Percentiles rank a stretch among this genome's conserved stretches.
Conservation (phyloP, 2,888 invertebrate genomes). For the Rugalucina vietnamica region DNA sequence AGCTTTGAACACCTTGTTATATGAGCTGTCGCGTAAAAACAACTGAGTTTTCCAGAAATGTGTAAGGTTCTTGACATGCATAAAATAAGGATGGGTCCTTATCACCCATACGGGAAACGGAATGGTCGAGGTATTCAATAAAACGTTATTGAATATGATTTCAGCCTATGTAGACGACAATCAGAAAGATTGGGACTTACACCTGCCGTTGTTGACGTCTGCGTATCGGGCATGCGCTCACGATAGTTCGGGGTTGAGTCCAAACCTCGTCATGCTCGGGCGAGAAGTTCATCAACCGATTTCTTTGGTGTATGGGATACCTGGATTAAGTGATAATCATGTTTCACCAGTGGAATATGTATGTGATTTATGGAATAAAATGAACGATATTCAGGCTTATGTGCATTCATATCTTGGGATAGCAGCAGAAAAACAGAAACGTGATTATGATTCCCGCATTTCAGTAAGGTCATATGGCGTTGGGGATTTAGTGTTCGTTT, state of each 20-base stretch:
- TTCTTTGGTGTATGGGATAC: neutral
- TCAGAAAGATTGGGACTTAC: constrained; percentile 26
- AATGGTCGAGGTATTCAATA: constrained; percentile 8
- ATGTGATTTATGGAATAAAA: neutral
- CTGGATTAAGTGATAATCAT: neutral
- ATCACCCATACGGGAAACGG: constrained; percentile 28
- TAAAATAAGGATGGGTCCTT: neutral
- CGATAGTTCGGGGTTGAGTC: constrained; percentile 3
- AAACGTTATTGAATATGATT: constrained; percentile 20
- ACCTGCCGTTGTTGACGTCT: constrained; percentile 11
- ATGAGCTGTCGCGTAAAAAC: too few relatives aligned
- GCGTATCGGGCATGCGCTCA: constrained; percentile 26
- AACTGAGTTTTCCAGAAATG: too few relatives aligned
- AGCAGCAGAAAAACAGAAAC: neutral
- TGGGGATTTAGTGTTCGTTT: neutral
- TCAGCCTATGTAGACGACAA: constrained; percentile 25
- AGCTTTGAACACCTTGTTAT: too few relatives aligned
- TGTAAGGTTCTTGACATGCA: neutral
- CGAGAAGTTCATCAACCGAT: neutral
- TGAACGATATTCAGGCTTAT: neutral
- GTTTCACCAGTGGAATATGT: neutral
- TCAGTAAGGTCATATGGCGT: neutral
- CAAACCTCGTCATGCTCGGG: neutral
- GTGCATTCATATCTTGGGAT: neutral
- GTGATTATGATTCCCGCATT: neutral